A percentile compares a stretch with the other conserved stretches of the same genome.
Evolutionary conservation across 2,113 vertebrate species (phyloP).

Genomic region (Hydrochoerus hydrochaeris): DNA sequence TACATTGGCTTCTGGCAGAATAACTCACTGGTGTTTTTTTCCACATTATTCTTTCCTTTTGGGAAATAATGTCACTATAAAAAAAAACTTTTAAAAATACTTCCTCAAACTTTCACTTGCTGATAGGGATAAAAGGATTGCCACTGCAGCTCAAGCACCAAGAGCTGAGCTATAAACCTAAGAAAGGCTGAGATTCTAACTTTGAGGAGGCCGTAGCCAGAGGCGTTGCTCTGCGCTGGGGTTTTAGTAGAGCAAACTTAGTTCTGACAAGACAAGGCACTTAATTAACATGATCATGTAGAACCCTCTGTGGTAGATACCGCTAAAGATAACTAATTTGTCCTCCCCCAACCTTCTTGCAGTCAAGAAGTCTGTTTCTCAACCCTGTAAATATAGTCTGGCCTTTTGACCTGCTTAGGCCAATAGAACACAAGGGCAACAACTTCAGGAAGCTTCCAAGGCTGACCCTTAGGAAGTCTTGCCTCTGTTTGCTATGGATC

Average conservation of each 20-base stretch:
- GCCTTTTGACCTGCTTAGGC: neutral
- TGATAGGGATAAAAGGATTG: neutral
- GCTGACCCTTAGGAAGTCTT: neutral
- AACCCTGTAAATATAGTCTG: neutral
- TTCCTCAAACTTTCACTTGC: neutral
- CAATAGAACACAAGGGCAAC: neutral
- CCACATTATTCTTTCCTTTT: neutral
- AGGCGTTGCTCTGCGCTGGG: neutral
- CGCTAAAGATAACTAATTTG: neutral
- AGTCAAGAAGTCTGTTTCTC: neutral
- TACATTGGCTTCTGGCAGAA: neutral
- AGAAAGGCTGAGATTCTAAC: slow-evolving; percentile 25
- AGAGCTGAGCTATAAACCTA: neutral
- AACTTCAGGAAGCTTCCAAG: neutral
- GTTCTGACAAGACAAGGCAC: neutral
- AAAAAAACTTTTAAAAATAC: neutral
- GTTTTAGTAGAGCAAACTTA: neutral
- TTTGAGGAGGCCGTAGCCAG: neutral
- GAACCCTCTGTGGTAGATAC: neutral
- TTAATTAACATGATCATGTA: neutral
- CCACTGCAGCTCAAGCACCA: neutral
- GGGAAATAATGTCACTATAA: neutral
- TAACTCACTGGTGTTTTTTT: neutral
- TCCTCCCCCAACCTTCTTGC: neutral
- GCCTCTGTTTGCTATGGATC: neutral